Percentiles rank a stretch among this genome's conserved stretches.
Conservation (phyloP, 2,797 vertebrate genomes). For the Glossophaga mutica region DNA sequence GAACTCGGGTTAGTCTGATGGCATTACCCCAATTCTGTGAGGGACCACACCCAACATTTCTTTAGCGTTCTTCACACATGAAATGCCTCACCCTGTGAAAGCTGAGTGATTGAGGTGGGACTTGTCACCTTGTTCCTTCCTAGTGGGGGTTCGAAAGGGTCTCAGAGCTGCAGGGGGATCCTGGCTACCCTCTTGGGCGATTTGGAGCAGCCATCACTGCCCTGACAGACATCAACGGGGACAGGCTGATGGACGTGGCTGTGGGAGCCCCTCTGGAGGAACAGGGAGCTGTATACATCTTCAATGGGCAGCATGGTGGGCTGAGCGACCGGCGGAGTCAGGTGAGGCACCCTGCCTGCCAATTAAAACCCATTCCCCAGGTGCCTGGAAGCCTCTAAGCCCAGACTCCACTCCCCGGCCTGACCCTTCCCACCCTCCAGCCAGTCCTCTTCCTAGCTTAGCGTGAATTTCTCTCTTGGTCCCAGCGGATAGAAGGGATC, state of each 20-base stretch:
- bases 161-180: slow-evolving; percentile 64
- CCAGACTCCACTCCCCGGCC: neutral
- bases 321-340: slow-evolving; percentile 81
- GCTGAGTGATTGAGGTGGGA: neutral
- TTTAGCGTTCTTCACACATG: neutral
- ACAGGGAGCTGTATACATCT: slow-evolving; percentile 88
- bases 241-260: slow-evolving; percentile 85
- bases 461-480: slow-evolving; percentile 7
- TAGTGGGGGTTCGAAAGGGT: slow-evolving; percentile 71
- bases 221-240: slow-evolving; percentile 88
- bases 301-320: slow-evolving; percentile 80
- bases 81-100: neutral
- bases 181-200: slow-evolving; percentile 78
- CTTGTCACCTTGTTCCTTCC: neutral
- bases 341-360: slow-evolving; percentile 75
- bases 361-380: neutral
- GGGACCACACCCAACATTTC: neutral
- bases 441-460: neutral
- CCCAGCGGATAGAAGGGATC: slow-evolving; percentile 82
- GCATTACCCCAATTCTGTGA: neutral
- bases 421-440: neutral
- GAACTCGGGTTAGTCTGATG: neutral
- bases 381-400: neutral
- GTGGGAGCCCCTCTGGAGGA: slow-evolving; percentile 88
- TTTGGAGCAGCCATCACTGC: slow-evolving; percentile 87